Base-by-base conservation (phyloP, 2,888 invertebrate species). In the Yponomeuta sedellus region DNA sequence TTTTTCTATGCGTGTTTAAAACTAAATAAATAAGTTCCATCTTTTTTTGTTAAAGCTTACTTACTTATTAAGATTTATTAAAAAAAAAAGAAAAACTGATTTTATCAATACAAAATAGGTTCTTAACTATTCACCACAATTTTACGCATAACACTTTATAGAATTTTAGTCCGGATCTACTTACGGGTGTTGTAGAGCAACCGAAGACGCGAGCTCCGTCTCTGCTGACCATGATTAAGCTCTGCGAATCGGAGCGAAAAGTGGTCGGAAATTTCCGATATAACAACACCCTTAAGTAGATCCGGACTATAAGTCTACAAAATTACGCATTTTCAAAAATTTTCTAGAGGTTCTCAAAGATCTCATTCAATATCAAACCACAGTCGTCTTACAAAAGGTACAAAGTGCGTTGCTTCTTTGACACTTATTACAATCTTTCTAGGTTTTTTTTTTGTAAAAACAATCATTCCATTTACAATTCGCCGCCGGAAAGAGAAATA, bases 31-130 rank as follows among this genome's bases (percentile, higher is more conserved):
- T 86, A 85, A 83, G 82, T 78, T 73, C 68, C 44, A 44, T n/a
- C 22, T 22, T 11, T 59, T 70, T 73, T 72, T 71, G 81, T 88
- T 86, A 88, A 88, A 88, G 89, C 89, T 88, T 84, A 86, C 70
- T 78, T 28, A 28, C 34, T 34, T 34, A 8, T 65, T 61, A 61
- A 28, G 61, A 61, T 61, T 61, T 12, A 44, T 44, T 16, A 44
- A 44, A 44, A 68, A 56, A 66, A 66, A 34, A 34, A 8, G 34
- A 6, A 25, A 64, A 58, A 64, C 65, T 44, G 63, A 44, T 40
- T 44, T 40, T 63, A 44, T 63, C 44, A 20, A 63, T 63, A 44
- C 40, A 63, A 40, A 44, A 19, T 19, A 63, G 11, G 22, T 40
- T 61, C 12, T 16, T 44, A 44, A 44, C 16, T 61, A 61, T 63